Base-by-base conservation (phyloP, 2,113 vertebrate genomes). In the Cebidichthys violaceus region DNA sequence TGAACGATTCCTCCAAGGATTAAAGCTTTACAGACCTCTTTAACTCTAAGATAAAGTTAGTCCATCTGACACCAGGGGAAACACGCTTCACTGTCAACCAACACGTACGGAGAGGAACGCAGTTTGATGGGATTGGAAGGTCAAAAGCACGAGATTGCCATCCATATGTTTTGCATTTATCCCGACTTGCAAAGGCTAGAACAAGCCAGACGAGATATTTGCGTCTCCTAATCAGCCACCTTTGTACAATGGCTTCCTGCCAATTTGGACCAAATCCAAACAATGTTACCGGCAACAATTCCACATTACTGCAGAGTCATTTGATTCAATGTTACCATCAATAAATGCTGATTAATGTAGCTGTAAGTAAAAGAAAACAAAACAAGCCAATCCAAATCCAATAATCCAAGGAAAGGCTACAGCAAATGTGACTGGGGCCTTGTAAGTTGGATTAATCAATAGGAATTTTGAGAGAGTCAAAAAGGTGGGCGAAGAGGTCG, bases 371-470 rank as follows among this genome's bases (percentile, higher is more conserved):
- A 83, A 79, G 45, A 86, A 89, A 91, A 83, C 57, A 88, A 88
- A 87, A 75, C 24, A 81, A 90, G 80, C 72, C 79, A 29, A 81
- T 87, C 45, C 75, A 86, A 92, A 93, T 87, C 86, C 82, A 87
- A 88, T 92, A 90, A 92, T 79, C 87, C 76, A 37, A 64, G 39
- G 50, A 45, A 81, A 75, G 70, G 70, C 81, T 79, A 39, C 61
- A 45, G 74, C 68, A 70, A 89, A 84, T 77, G 73, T 79, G 83
- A 57, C 77, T 9, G 20, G n/a, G 84, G 69, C 82, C 79, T 54
- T 77, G 78, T 77, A 85, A 79, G 60, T 83, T 88, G 79, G 67
- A 87, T 78, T 82, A 88, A 94, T 94, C 91, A 35, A 94, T 93
- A 35, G 65, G 77, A 92, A 90, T 92, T 91, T 85, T 83, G 74